Evolutionary conservation across 1,140 invertebrate species (phyloP).

Genomic region (Cydia pomonella): DNA sequence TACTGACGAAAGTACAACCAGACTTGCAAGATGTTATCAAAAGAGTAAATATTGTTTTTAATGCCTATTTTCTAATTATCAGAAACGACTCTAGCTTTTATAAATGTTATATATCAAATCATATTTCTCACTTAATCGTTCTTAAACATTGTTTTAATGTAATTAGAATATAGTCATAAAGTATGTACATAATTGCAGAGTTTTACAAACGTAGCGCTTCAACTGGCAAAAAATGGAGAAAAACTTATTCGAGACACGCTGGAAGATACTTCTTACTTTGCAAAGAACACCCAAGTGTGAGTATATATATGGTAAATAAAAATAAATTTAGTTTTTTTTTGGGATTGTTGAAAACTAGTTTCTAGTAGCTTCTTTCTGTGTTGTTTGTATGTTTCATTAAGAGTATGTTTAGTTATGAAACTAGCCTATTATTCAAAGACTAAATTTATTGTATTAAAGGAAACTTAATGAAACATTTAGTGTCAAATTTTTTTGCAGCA

Average conservation of each 20-base stretch:
- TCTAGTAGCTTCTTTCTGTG: background rate
- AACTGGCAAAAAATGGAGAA: constrained; percentile 75
- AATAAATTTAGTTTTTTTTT: background rate
- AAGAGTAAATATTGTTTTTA: constrained; percentile 63
- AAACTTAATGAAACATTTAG: too few relatives aligned
- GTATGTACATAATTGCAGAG: constrained; percentile 56
- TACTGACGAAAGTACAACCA: constrained; percentile 70
- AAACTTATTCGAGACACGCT: constrained; percentile 61
- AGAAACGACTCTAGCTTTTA: background rate
- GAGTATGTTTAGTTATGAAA: too few relatives aligned
- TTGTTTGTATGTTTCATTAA: too few relatives aligned
- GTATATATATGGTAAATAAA: constrained; percentile 37
- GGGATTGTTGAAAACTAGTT: background rate
- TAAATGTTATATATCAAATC: background rate
- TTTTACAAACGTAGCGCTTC: constrained; percentile 73
- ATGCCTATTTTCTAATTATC: background rate
- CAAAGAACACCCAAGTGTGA: constrained; percentile 78
- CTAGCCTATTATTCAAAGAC: too few relatives aligned
- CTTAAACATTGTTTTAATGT: background rate
- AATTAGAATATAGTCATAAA: constrained; percentile 12
- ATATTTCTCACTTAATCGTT: constrained; percentile 34
- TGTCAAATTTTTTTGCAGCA: constrained; percentile 49
- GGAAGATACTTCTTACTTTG: constrained; percentile 74
- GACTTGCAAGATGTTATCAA: constrained; percentile 77
- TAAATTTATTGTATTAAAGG: too few relatives aligned